Conservation (phyloP, 2,888 invertebrate genomes). For the Aleiodes testaceus region DNA sequence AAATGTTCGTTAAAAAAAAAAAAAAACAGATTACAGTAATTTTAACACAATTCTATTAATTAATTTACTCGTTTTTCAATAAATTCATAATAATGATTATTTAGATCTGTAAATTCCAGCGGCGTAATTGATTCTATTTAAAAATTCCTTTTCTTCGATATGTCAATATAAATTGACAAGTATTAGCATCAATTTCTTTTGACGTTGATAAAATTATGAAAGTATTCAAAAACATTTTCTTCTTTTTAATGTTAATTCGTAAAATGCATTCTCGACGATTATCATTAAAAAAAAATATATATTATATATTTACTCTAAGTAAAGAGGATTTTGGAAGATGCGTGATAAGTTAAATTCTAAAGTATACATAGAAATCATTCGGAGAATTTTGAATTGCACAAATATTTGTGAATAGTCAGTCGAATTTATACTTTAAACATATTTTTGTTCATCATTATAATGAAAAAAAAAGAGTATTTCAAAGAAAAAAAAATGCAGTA, state of each 20-base stretch:
- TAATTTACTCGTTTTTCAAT: too few species aligned
- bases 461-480: background rate
- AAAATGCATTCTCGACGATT: slow-evolving; percentile 14
- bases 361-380: slow-evolving; percentile 3
- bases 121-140: too few species aligned
- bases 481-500: slow-evolving; percentile 18
- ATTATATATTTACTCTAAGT: slow-evolving; percentile 13
- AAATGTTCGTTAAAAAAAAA: too few species aligned
- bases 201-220: slow-evolving; percentile 5
- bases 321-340: slow-evolving; percentile 28
- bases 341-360: slow-evolving; percentile 7
- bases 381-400: slow-evolving; percentile 22
- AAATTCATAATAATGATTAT: too few species aligned
- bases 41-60: too few species aligned
- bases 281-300: slow-evolving; percentile 9
- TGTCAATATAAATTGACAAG: slow-evolving; percentile 17
- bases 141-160: background rate
- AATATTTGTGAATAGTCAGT: slow-evolving; percentile 20
- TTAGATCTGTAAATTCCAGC: too few species aligned
- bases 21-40: too few species aligned
- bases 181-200: slow-evolving; percentile 21
- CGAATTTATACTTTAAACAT: background rate
- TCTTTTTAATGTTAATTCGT: slow-evolving; percentile 12
- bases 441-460: too few species aligned
- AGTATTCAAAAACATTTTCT: background rate